Conservation (phyloP, 2,113 vertebrate species). For the Casuarius casuarius region DNA sequence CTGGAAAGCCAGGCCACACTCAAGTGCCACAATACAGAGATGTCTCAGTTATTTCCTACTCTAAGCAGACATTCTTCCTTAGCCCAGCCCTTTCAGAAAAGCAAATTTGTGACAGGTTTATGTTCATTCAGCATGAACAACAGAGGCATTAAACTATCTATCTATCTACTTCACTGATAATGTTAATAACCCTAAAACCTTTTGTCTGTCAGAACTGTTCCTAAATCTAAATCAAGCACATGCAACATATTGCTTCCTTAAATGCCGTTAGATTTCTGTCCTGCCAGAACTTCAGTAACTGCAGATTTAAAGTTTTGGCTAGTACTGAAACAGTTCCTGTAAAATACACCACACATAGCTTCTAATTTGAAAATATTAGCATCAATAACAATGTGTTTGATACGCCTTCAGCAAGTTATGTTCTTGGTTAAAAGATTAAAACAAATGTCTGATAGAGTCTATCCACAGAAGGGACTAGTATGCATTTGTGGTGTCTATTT, state of each 20-base stretch:
- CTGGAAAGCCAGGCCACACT: accelerated
- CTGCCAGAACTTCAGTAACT: neutral
- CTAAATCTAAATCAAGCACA: neutral
- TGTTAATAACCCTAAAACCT: neutral
- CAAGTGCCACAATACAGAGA: neutral
- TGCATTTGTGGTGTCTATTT: neutral
- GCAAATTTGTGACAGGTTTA: neutral
- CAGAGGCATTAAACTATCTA: neutral
- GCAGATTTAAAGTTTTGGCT: neutral
- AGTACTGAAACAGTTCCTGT: neutral
- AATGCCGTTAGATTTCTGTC: neutral
- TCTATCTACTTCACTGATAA: neutral
- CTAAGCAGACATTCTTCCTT: neutral
- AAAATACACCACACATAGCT: neutral
- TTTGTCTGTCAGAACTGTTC: neutral
- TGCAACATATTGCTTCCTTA: neutral
- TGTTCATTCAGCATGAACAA: neutral
- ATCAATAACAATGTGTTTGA: neutral
- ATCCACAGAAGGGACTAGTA: neutral
- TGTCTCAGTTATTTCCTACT: neutral
- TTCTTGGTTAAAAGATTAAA: neutral
- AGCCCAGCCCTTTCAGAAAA: neutral
- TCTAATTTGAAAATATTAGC: neutral
- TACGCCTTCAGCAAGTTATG: neutral
- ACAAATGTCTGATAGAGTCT: neutral